These are phyloP conservation scores for Aleiodes sp. DNA, from an alignment of 1,140 invertebrate species.

Conservation along the genomic window DNA sequence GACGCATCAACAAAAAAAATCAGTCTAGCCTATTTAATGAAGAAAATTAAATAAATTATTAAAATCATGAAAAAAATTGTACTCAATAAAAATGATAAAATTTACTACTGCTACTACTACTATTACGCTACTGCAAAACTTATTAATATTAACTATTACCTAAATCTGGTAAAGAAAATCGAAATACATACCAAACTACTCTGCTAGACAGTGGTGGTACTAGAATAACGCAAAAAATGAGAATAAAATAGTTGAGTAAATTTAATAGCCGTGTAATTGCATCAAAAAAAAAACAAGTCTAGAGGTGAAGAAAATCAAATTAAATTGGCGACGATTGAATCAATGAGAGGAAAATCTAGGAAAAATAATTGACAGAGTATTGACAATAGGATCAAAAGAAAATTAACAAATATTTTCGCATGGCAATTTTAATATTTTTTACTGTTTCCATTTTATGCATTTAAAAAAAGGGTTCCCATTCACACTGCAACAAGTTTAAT, in stretches of 20 bases:
- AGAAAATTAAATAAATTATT: no score
- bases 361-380: not conserved
- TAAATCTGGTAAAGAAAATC: conserved; percentile 37
- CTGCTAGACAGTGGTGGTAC: conserved; percentile 54
- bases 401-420: not conserved
- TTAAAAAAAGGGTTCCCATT: not conserved
- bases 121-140: conserved; percentile 31
- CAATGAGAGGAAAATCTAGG: not conserved
- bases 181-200: conserved; percentile 49
- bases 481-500: no score
- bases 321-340: not conserved
- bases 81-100: conserved; percentile 41
- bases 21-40: conserved; percentile 45
- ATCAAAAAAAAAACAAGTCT: conserved; percentile 14
- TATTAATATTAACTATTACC: conserved; percentile 34
- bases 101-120: conserved; percentile 36
- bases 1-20: conserved; percentile 44
- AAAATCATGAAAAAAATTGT: conserved; percentile 31
- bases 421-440: not conserved
- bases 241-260: conserved; percentile 20
- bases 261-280: conserved; percentile 35
- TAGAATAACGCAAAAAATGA: conserved; percentile 46
- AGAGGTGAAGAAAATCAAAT: no score
- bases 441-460: not conserved
- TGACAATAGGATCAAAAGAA: not conserved